A percentile compares a stretch with the other conserved stretches of the same genome.
Evolutionary conservation across 2,797 vertebrate species (phyloP).

Genomic region (Paratrypauchen microcephalus): DNA sequence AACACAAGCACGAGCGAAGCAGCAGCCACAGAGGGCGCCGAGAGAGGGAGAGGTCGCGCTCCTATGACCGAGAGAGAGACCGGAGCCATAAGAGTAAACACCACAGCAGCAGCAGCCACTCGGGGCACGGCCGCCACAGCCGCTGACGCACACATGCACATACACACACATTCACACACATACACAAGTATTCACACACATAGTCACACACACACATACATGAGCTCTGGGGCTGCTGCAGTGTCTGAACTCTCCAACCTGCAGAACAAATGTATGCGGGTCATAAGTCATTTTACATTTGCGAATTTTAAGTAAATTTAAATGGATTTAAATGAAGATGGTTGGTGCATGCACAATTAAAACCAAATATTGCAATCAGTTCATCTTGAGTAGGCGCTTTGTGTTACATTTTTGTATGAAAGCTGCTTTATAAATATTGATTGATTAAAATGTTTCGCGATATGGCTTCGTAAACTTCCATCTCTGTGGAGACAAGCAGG

Average conservation of each 20-base stretch:
- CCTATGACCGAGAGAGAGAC: slow-evolving; percentile 84
- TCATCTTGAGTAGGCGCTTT: no score
- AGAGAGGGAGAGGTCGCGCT: slow-evolving; percentile 90
- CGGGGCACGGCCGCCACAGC: slow-evolving; percentile 89
- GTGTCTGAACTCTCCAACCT: not conserved
- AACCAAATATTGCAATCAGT: not conserved
- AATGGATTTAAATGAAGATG: no score
- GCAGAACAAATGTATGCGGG: not conserved
- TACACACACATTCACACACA: no score
- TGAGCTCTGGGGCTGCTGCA: slow-evolving; percentile 29
- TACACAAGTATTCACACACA: no score
- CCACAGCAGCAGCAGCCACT: slow-evolving; percentile 84
- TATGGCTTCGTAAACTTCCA: no score
- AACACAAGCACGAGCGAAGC: slow-evolving; percentile 92
- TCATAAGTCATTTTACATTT: not conserved
- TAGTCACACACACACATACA: not conserved
- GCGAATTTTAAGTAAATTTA: not conserved
- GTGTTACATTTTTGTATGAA: no score
- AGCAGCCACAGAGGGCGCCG: slow-evolving; percentile 86
- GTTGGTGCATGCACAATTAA: slow-evolving; percentile 7
- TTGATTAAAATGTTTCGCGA: no score
- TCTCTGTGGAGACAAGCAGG: no score
- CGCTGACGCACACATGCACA: slow-evolving; percentile 74
- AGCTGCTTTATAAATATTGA: no score
- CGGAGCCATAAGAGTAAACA: slow-evolving; percentile 95